Evolutionary conservation across 2,113 vertebrate genomes (phyloP).

Genomic region (Ploceus nigricollis): DNA sequence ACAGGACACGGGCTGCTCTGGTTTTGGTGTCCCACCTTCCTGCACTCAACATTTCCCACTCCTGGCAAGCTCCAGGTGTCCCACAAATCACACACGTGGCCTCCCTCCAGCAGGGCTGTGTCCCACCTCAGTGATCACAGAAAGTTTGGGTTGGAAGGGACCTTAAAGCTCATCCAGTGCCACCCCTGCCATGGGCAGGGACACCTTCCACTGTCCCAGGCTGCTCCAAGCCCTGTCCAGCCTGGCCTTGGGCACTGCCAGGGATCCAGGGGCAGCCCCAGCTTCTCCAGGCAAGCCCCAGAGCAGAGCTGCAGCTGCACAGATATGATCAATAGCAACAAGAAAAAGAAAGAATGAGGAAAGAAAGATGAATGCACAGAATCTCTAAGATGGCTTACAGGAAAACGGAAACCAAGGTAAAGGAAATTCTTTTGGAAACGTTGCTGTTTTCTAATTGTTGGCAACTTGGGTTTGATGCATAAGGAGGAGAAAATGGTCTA

Average conservation of each 20-base stretch:
- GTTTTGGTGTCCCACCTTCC: fast-evolving
- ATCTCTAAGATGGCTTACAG: neutral
- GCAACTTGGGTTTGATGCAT: neutral
- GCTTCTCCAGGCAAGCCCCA: neutral
- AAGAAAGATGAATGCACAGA: neutral
- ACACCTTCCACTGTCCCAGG: neutral
- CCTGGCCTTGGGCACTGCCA: neutral
- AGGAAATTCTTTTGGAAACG: neutral
- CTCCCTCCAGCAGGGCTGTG: neutral
- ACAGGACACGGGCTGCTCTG: fast-evolving
- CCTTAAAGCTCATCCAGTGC: neutral
- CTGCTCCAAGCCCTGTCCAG: neutral
- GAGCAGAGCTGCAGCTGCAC: neutral
- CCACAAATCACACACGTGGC: fast-evolving
- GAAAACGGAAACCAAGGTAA: neutral
- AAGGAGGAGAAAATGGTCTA: neutral
- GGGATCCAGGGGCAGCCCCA: neutral
- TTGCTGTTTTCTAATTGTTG: neutral
- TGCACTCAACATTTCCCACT: fast-evolving
- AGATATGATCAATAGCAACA: fast-evolving
- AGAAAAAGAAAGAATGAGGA: neutral
- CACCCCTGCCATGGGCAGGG: neutral
- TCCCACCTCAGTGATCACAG: neutral
- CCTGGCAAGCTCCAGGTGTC: fast-evolving
- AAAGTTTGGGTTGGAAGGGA: neutral